These are phyloP conservation scores for Auanema sp. DNA, from an alignment of 2,888 invertebrate genomes.

Conservation along the genomic window DNA sequence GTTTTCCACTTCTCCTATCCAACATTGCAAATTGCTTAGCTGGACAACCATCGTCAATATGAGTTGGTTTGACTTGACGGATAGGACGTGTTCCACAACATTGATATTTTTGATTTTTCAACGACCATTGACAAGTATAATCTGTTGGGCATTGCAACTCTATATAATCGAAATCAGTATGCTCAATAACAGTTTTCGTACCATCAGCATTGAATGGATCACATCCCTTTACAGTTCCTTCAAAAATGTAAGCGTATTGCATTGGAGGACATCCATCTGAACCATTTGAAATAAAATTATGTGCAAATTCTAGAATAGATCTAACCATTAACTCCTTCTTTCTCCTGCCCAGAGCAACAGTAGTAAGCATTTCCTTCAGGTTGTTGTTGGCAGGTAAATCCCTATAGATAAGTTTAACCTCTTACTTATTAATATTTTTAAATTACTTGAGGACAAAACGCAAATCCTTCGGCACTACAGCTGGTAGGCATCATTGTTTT, in stretches of 20 bases:
- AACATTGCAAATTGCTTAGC: conserved; percentile 40
- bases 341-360: conserved; percentile 40
- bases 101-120: conserved; percentile 43
- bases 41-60: conserved; percentile 38
- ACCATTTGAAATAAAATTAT: neutral
- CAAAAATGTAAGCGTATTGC: conserved; percentile 41
- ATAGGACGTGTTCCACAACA: conserved; percentile 44
- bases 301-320: neutral
- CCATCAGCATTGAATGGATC: conserved; percentile 37
- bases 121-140: conserved; percentile 44
- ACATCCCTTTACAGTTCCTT: conserved; percentile 35
- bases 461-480: conserved; percentile 45
- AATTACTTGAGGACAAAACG: conserved; percentile 35
- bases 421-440: neutral
- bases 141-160: conserved; percentile 28
- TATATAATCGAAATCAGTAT: neutral
- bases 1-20: conserved; percentile 33
- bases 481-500: conserved; percentile 42
- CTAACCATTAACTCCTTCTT: conserved; percentile 30
- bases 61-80: conserved; percentile 26
- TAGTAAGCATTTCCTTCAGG: conserved; percentile 35
- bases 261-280: conserved; percentile 47
- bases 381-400: conserved; percentile 46
- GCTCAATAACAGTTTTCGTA: neutral
- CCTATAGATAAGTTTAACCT: conserved; percentile 13